Base-by-base conservation (phyloP, 2,113 vertebrate species). In the Tinamus guttatus region DNA sequence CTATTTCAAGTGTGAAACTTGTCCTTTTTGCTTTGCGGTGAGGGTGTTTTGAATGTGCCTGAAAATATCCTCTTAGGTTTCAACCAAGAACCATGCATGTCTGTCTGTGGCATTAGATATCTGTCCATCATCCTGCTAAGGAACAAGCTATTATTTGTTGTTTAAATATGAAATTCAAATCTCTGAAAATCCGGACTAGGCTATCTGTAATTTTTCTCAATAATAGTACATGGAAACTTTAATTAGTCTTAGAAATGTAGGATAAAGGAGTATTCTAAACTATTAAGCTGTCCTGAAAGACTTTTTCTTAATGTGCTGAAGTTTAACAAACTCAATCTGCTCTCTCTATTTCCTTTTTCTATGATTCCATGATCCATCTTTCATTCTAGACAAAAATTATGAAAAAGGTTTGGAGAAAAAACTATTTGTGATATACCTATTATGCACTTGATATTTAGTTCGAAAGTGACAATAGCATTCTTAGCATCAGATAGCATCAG, bases 1-100 rank as follows among this genome's bases (percentile, higher is more conserved):
- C 68, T 92, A 27, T 90, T 94, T 89, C 85, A 68, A 83, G 51
- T 51, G 56, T 96, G 76, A 77, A 96, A 43, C 10, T 51, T 85
- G 13, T 68, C 88, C 27, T 41, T 88, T 93, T 92, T 64, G 34
- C 27, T 81, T 84, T 75, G 25, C 38, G 86, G 80, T 18, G 15
- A 56, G 54, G 5, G 1, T 67, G 13, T 82, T 89, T 69, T 67
- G 9, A 89, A 45, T 34, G 5, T 87, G 3, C 8, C 41, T 45
- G 15, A 70, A 83, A 16, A 22, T 32, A 11, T 77, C 6, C 4
- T 8, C 2, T 21, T 81, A 28, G 4, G 40, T 85, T 83, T 68
- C 24, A 56, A 1, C 40, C 13, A 43, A 41, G 41, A 41, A 14
- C 16, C 8, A 7, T 25, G 11, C 41, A 47, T 7, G 8, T 9